Conservation (phyloP, 37 sponge, comb jelly and placozoan genomes). For the Agelas oroides region DNA sequence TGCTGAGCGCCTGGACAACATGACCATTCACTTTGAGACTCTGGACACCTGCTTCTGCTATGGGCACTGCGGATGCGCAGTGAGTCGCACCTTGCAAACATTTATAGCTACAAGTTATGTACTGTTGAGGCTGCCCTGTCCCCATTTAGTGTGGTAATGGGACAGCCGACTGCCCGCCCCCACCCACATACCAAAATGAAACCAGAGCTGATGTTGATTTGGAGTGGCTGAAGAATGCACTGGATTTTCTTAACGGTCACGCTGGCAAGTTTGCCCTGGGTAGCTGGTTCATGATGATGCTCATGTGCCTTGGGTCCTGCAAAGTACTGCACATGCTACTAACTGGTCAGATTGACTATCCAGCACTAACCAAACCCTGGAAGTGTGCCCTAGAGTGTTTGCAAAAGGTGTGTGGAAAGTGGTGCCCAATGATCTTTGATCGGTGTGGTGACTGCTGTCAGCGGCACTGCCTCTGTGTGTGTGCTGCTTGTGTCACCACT, state of each 20-base stretch:
- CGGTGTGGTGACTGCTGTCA: neutral
- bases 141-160: constrained; percentile 74
- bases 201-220: neutral
- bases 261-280: constrained; percentile 35
- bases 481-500: neutral
- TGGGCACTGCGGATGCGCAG: constrained; percentile 86
- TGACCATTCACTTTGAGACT: constrained; percentile 81
- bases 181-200: constrained; percentile 34
- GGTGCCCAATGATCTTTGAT: constrained; percentile 19
- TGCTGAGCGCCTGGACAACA: constrained; percentile 66
- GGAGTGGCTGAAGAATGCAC: neutral
- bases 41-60: constrained; percentile 86
- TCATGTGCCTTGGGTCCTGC: constrained; percentile 51
- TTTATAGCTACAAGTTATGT: no score
- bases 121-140: neutral
- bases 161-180: constrained; percentile 61
- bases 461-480: constrained; percentile 5
- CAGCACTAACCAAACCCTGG: constrained; percentile 1
- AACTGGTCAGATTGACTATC: constrained; percentile 57
- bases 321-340: constrained; percentile 73
- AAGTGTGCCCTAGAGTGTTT: neutral
- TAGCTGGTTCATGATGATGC: constrained; percentile 43
- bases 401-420: constrained; percentile 9
- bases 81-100: no score
- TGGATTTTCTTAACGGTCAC: constrained; percentile 19